These are phyloP conservation scores for Anthopleura xanthogrammica DNA, from an alignment of 92 coral and sea anemone species.

Conservation along the genomic window DNA sequence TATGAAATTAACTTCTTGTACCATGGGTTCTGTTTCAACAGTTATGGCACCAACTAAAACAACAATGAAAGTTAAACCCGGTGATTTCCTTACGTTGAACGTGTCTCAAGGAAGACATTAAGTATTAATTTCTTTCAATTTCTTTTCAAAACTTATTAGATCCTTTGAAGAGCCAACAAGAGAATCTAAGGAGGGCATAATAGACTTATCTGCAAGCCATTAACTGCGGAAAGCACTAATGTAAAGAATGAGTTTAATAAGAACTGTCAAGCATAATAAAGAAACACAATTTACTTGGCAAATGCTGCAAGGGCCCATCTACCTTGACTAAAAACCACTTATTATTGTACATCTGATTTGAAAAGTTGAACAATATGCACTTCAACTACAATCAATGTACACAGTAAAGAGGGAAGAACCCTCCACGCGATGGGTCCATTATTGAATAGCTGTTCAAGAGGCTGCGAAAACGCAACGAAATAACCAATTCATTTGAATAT, in stretches of 20 bases:
- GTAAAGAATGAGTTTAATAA: slow-evolving; percentile 5
- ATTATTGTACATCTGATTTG: neutral
- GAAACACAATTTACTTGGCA: neutral
- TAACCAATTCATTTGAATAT: neutral
- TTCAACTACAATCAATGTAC: neutral
- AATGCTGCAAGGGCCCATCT: slow-evolving; percentile 8
- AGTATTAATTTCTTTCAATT: slow-evolving; percentile 24
- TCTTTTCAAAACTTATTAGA: slow-evolving; percentile 1
- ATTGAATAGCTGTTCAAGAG: neutral
- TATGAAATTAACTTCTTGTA: slow-evolving; percentile 51
- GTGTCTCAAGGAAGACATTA: slow-evolving; percentile 24
- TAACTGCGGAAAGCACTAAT: neutral
- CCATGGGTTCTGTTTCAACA: slow-evolving; percentile 54
- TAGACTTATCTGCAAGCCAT: slow-evolving; percentile 5
- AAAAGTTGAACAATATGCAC: neutral
- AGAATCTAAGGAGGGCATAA: neutral
- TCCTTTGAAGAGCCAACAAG: neutral
- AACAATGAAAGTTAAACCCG: slow-evolving; percentile 32
- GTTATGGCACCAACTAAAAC: slow-evolving; percentile 27
- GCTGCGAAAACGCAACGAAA: neutral
- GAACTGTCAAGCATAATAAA: slow-evolving; percentile 9
- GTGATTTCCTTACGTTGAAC: slow-evolving; percentile 25
- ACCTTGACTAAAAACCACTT: slow-evolving; percentile 3
- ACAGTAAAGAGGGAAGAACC: neutral
- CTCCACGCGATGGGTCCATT: slow-evolving; percentile 17